Evolutionary conservation across 1,140 invertebrate species (phyloP), one percentile per base, ranked within the genome.

Genomic region (Lasioglossum baleicum): DNA sequence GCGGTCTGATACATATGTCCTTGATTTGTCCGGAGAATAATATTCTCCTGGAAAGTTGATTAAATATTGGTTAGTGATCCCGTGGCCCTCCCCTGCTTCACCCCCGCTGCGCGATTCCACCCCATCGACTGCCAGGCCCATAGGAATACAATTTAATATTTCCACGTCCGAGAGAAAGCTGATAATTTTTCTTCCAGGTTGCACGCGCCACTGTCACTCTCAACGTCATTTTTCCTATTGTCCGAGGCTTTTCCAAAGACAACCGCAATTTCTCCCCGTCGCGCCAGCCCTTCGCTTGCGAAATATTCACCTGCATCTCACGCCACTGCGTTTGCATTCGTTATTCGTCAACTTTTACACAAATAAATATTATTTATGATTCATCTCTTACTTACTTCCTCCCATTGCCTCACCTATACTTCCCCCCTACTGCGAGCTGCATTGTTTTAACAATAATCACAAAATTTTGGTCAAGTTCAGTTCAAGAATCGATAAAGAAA

Each of bases 21-120:
- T 91, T 92, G 90, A 92, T 92, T 92, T 92, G 89, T 91, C 89
- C 81, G 78, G 88, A 92, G 90, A 92, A 92, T 92, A 91, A 91
- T 91, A 89, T 88, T 90, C 90, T 90, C 83, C 87, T 87, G 89
- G 82, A 90, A 90, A 91, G 90, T 91, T 91, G 90, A 91, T 92
- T 92, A 92, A 93, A 91, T 91, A 92, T 92, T 92, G 89, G 90
- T 91, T 88, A 90, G 80, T 77, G 86, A 87, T 86, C 85, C 86
- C 84, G 77, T 22, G 81, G n/a, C 60, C 70, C 73, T 53, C 70
- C 73, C 84, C 51, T 20, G 7, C 6, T 72, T 63, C 65, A 44
- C 42, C 83, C 79, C 84, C 75, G 85, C 65, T 83, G 60, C 73
- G 82, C 75, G 82, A 70, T 74, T 84, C 76, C 81, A 73, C 83